Evolutionary conservation across 1,140 invertebrate genomes (phyloP).

Genomic region (Chymomyza costata): DNA sequence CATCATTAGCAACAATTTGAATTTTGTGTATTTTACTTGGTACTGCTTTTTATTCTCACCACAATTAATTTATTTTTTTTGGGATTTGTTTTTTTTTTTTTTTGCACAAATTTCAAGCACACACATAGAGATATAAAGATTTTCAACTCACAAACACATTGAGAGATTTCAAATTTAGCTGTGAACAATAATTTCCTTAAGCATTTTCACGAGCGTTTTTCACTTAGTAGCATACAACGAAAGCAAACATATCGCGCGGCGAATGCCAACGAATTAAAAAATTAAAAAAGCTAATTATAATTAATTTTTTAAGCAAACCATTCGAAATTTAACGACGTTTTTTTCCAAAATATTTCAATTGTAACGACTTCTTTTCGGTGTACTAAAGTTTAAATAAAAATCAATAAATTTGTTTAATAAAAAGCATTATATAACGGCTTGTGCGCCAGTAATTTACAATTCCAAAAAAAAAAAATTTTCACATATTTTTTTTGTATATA

Average conservation of each 20-base stretch:
- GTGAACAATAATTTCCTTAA: conserved; percentile 45
- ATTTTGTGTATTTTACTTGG: conserved; percentile 16
- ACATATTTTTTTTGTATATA: conserved; percentile 7
- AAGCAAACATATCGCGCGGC: conserved; percentile 66
- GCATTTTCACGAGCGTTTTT: conserved; percentile 32
- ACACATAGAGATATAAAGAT: not conserved
- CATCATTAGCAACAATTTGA: conserved; percentile 49
- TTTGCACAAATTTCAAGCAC: conserved; percentile 7
- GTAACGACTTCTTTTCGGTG: too few species aligned
- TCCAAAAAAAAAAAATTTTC: conserved; percentile 15
- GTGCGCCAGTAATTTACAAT: conserved; percentile 31
- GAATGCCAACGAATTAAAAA: conserved; percentile 63
- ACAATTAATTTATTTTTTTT: conserved; percentile 25
- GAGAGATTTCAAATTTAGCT: conserved; percentile 42
- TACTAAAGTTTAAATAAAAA: too few species aligned
- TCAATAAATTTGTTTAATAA: conserved; percentile 39
- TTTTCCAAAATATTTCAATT: conserved; percentile 8
- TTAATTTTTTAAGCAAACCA: conserved; percentile 14
- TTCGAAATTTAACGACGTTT: conserved; percentile 9
- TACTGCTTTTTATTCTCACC: conserved; percentile 14
- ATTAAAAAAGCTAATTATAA: conserved; percentile 35
- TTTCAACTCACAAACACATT: too few species aligned
- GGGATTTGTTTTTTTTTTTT: too few species aligned
- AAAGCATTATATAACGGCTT: conserved; percentile 35
- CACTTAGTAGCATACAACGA: conserved; percentile 72